phyloP scores from a whole-genome alignment of 2,888 invertebrate species.

The Laothoe populi region DNA sequence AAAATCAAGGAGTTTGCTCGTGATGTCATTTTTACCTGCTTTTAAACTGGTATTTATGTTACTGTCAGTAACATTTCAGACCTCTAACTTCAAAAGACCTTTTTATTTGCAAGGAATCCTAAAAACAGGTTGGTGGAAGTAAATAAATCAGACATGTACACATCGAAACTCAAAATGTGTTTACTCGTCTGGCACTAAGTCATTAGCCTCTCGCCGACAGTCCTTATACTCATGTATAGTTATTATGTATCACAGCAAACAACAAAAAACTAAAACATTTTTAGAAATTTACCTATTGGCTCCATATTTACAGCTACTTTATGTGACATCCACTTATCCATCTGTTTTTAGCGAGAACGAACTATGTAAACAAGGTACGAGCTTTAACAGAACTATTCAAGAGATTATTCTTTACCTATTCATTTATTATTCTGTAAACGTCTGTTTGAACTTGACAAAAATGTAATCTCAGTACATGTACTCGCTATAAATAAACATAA shows the following conservation, averaged over 20 bases:
- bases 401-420: slow-evolving; percentile 5
- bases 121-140: slow-evolving; percentile 21
- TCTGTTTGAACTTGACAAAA: slow-evolving; percentile 3
- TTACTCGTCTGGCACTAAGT: slow-evolving; percentile 44
- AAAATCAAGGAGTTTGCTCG: background rate
- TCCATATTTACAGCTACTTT: slow-evolving; percentile 17
- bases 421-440: slow-evolving; percentile 3
- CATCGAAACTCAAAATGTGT: slow-evolving; percentile 35
- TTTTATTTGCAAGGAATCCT: background rate
- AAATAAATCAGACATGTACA: slow-evolving; percentile 36
- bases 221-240: background rate
- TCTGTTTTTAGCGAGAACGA: slow-evolving; percentile 7
- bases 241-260: background rate
- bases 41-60: background rate
- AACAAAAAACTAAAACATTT: slow-evolving; percentile 33
- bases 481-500: slow-evolving; percentile 1
- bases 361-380: background rate
- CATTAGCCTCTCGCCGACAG: slow-evolving; percentile 46
- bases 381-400: background rate
- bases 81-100: background rate
- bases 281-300: slow-evolving; percentile 7
- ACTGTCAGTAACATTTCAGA: background rate
- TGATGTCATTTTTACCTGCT: slow-evolving; percentile 1
- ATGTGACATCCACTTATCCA: background rate
- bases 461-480: background rate